A percentile compares a stretch with the other conserved stretches of the same genome.
Conservation (phyloP, 2,797 vertebrate genomes). For the Falco naumanni region DNA sequence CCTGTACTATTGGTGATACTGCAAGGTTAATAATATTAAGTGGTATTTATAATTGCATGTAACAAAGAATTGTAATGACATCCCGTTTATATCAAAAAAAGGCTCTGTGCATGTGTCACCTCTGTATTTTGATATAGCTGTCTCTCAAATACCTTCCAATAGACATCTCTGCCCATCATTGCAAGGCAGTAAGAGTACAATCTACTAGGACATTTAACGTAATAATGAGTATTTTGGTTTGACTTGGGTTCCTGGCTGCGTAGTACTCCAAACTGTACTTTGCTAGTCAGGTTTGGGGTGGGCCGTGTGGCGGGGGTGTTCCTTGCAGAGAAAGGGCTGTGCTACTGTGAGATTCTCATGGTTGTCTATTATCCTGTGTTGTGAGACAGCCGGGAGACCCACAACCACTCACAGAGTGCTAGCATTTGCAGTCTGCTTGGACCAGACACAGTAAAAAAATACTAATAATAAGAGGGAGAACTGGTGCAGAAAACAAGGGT, state of each 20-base stretch:
- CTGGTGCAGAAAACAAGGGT: background rate
- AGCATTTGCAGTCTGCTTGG: background rate
- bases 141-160: background rate
- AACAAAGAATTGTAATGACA: background rate
- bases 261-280: background rate
- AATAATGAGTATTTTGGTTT: background rate
- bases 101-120: background rate
- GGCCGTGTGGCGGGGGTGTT: background rate
- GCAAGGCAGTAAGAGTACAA: slow-evolving; percentile 1
- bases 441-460: background rate
- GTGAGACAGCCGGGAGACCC: background rate
- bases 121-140: slow-evolving; percentile 13
- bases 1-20: background rate
- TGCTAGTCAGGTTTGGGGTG: background rate
- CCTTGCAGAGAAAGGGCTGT: background rate
- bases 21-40: background rate
- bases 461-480: background rate
- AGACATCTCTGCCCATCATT: slow-evolving; percentile 9
- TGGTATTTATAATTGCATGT: background rate
- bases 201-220: slow-evolving; percentile 18
- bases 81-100: background rate
- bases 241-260: background rate
- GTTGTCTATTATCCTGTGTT: accelerated
- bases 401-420: accelerated
- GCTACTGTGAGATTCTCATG: background rate